Evolutionary conservation across 2,888 invertebrate species (phyloP), one percentile per base, ranked within the genome.

Genomic region (Heliconius ethilla): DNA sequence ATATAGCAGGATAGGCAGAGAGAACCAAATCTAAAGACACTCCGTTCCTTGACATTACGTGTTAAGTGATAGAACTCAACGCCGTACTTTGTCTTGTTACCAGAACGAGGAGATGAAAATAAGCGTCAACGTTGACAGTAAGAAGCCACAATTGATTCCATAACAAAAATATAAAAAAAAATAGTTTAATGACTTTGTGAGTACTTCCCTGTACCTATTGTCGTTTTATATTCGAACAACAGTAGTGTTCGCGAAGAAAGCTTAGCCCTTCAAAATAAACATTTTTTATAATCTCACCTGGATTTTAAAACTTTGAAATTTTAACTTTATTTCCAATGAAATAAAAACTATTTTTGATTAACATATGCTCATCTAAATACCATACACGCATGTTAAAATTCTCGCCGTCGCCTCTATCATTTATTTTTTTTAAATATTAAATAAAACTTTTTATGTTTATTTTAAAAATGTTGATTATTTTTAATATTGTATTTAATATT

Each of bases 161-260:
- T 59, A 59, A 59, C 59, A 59, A 59, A 59, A n/a, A 59, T 11
- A n/a, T 7, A 10, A 10, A 51, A 59, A n/a, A 1, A 59, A n/a
- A 51, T 11, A 25, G 55, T 37, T 18, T 59, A 66, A n/a, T 55
- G 13, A 33, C 63, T 22, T 33, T 65, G 69, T 65, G 18, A 90
- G 80, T 91, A 55, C 91, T 80, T 77, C 87, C 83, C 92, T 91
- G 91, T 78, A n/a, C 27, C 82, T 83, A 86, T 90, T 88, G 88
- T 88, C 85, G 87, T 90, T 90, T 91, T 78, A 89, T 90, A 83
- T 86, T 87, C 87, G 88, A 90, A 91, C 90, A 91, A 92, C 89
- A 90, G 87, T 87, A 89, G 88, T 88, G 89, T 88, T 88, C 89
- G 90, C 87, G 82, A 94, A 92, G 92, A 92, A 93, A 92, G 90